Conservation (phyloP, 2,888 invertebrate genomes). For the Acanthosepion pharaonis region DNA sequence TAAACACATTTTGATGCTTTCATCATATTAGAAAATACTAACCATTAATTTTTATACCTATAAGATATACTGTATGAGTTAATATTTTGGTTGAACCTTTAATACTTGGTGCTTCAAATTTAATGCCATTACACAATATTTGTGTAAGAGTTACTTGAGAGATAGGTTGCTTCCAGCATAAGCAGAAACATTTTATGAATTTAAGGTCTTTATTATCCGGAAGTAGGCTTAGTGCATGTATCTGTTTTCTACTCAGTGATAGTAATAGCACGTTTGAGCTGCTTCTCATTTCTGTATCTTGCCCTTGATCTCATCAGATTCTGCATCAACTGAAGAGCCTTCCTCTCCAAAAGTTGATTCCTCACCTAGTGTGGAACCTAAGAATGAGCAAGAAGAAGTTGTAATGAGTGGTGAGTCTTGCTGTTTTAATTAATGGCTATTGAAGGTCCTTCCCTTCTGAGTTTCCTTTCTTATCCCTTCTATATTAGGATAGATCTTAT, state of each 20-base stretch:
- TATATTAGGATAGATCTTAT: neutral
- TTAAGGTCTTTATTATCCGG: neutral
- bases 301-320: neutral
- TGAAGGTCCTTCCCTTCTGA: neutral
- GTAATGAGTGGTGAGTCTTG: conserved; percentile 10
- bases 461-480: neutral
- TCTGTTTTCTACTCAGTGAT: neutral
- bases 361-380: conserved; percentile 33
- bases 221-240: neutral
- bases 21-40: too few relatives aligned
- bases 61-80: neutral
- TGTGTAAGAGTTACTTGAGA: neutral
- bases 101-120: neutral
- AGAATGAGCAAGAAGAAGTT: conserved; percentile 15
- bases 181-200: neutral
- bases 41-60: too few relatives aligned
- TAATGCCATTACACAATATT: neutral
- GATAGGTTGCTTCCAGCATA: neutral
- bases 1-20: too few relatives aligned
- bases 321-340: neutral
- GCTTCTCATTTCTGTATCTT: neutral
- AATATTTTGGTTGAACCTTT: neutral
- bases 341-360: conserved; percentile 7
- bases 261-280: neutral
- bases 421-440: neutral